Conservation (phyloP, 2,888 invertebrate species). For the Watsonalla binaria region DNA sequence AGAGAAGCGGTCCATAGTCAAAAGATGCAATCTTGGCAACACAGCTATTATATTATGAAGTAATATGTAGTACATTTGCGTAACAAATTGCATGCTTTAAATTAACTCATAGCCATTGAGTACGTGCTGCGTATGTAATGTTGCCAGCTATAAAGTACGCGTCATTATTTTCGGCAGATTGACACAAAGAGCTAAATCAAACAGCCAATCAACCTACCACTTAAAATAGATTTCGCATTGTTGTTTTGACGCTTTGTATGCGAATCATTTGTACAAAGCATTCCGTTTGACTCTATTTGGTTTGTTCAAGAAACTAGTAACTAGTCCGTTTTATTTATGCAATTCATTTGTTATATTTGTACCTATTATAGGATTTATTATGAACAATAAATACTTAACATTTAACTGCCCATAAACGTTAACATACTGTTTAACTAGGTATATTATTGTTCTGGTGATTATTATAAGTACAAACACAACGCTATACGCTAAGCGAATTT, state of each 20-base stretch:
- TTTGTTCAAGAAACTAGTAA: background rate
- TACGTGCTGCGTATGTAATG: conserved; percentile 5
- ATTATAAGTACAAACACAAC: no score
- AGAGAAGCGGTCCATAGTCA: background rate
- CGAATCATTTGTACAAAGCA: background rate
- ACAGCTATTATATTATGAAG: background rate
- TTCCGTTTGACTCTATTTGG: background rate
- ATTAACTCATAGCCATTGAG: conserved; percentile 6
- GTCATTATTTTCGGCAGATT: conserved; percentile 18
- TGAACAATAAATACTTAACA: no score
- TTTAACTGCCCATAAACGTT: no score
- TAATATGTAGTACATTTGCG: conserved; percentile 1
- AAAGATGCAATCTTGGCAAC: background rate
- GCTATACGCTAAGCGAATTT: no score
- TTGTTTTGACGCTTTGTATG: background rate
- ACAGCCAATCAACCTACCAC: conserved; percentile 14
- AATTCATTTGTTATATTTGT: no score
- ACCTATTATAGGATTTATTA: no score
- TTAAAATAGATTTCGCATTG: conserved; percentile 21
- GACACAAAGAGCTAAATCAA: conserved; percentile 20
- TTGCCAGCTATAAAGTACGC: conserved; percentile 12
- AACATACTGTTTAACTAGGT: no score
- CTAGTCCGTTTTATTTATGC: no score
- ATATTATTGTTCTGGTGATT: no score
- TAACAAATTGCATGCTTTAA: background rate